A percentile compares a stretch with the other conserved stretches of the same genome.
Evolutionary conservation across 2,797 vertebrate genomes (phyloP).

Genomic region (Cyprinodon diabolis): DNA sequence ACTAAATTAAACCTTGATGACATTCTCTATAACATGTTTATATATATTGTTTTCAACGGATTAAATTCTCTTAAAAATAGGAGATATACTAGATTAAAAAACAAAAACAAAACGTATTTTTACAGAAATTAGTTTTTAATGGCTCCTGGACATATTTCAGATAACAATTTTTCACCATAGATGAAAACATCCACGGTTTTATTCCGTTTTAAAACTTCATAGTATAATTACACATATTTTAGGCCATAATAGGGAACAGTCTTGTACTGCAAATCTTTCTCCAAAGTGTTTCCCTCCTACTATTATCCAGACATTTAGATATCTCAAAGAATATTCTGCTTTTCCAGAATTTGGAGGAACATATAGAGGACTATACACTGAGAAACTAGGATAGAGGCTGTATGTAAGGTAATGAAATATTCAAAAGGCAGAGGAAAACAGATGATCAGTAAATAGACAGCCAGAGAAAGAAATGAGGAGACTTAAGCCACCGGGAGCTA

Average conservation of each 20-base stretch:
- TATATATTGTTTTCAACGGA: background rate
- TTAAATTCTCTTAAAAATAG: background rate
- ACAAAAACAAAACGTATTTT: too few species aligned
- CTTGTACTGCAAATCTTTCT: background rate
- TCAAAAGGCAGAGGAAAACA: constrained; percentile 8
- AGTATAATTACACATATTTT: too few species aligned
- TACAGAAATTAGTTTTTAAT: too few species aligned
- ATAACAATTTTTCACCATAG: too few species aligned
- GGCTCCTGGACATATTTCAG: too few species aligned
- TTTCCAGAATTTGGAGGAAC: background rate
- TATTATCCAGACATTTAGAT: background rate
- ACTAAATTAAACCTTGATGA: background rate
- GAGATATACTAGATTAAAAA: too few species aligned
- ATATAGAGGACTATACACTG: background rate
- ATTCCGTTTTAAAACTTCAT: background rate
- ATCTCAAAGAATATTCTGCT: background rate
- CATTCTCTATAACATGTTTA: background rate
- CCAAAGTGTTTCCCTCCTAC: background rate
- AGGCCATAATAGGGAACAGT: background rate
- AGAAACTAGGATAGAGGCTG: background rate
- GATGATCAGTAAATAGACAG: constrained; percentile 2
- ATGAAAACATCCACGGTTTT: too few species aligned
- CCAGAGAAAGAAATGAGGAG: constrained; percentile 1
- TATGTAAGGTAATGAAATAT: background rate
- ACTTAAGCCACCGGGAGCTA: constrained; percentile 1